Evolutionary conservation across 53 echinoderm and acorn worm species (phyloP).

Genomic region (Patiria pectinifera): DNA sequence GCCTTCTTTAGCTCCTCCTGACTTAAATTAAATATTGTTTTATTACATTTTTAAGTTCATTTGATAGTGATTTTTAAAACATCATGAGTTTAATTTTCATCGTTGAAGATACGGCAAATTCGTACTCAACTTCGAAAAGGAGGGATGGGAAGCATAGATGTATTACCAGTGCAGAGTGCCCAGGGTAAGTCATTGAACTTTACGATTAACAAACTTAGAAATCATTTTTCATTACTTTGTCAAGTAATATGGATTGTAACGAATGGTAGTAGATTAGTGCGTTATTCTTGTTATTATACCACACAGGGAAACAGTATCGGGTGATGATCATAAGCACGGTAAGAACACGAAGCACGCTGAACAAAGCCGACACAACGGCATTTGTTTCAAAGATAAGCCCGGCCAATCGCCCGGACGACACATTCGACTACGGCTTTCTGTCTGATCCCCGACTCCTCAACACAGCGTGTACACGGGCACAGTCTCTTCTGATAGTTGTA

Average conservation of each 20-base stretch:
- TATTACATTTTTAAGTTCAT: too few relatives aligned
- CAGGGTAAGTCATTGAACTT: slow-evolving; percentile 68
- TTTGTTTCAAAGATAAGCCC: slow-evolving; percentile 22
- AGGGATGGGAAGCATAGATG: slow-evolving; percentile 55
- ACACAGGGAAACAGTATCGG: slow-evolving; percentile 74
- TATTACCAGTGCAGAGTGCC: slow-evolving; percentile 83
- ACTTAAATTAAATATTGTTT: too few relatives aligned
- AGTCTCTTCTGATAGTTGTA: slow-evolving; percentile 75
- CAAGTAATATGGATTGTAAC: background rate
- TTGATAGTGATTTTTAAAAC: background rate
- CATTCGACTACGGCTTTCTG: slow-evolving; percentile 71
- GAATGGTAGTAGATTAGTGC: background rate
- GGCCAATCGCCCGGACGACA: slow-evolving; percentile 65
- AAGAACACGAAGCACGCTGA: slow-evolving; percentile 70
- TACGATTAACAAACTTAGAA: background rate
- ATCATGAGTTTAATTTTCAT: background rate
- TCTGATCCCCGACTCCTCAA: slow-evolving; percentile 74
- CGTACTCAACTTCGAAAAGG: slow-evolving; percentile 59
- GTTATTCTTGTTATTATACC: background rate
- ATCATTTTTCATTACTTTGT: background rate
- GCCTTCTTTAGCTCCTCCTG: too few relatives aligned
- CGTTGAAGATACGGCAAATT: slow-evolving; percentile 35
- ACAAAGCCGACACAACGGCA: slow-evolving; percentile 22
- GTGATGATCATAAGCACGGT: slow-evolving; percentile 80
- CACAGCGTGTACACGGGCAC: slow-evolving; percentile 82